phyloP scores from a whole-genome alignment of 2,797 vertebrate species.

The Clarias pachynema region DNA sequence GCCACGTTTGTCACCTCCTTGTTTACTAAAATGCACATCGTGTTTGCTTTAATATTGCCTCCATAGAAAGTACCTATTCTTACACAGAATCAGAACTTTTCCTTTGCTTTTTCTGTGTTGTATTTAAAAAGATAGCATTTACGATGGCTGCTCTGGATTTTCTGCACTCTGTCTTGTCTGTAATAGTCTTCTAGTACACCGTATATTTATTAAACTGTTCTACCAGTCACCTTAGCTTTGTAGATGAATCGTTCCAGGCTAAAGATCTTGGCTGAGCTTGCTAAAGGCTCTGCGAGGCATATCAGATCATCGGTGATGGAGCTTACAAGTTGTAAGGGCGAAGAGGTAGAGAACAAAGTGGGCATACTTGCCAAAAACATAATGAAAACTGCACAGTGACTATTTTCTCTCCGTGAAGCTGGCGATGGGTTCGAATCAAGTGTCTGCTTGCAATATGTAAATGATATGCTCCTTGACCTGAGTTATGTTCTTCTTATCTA shows the following conservation, averaged over 20 bases:
- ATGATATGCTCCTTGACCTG: not conserved
- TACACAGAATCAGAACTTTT: not conserved
- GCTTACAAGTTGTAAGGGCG: not conserved
- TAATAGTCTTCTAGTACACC: conserved; percentile 38
- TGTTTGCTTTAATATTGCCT: not conserved
- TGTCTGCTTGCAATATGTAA: conserved; percentile 10
- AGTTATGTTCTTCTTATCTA: conserved; percentile 1
- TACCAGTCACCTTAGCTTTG: not conserved
- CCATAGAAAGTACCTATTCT: not conserved
- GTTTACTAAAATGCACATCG: not conserved
- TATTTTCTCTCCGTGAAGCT: conserved; percentile 10
- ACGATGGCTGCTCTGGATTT: conserved; percentile 31
- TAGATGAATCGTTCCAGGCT: conserved; percentile 12
- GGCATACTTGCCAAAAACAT: conserved; percentile 19
- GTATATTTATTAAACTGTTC: conserved; percentile 46
- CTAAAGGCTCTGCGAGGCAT: not conserved
- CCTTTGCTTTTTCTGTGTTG: not conserved
- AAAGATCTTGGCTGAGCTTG: not conserved
- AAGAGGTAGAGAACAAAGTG: not conserved
- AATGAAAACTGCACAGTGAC: conserved; percentile 7
- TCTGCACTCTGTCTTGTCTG: conserved; percentile 2
- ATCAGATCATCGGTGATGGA: not conserved
- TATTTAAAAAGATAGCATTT: conserved; percentile 45
- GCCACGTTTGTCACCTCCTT: conserved; percentile 9
- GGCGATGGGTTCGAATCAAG: not conserved